These are phyloP conservation scores for Stylophora pistillata DNA, from an alignment of 64 coral and sea anemone genomes.

Conservation along the genomic window DNA sequence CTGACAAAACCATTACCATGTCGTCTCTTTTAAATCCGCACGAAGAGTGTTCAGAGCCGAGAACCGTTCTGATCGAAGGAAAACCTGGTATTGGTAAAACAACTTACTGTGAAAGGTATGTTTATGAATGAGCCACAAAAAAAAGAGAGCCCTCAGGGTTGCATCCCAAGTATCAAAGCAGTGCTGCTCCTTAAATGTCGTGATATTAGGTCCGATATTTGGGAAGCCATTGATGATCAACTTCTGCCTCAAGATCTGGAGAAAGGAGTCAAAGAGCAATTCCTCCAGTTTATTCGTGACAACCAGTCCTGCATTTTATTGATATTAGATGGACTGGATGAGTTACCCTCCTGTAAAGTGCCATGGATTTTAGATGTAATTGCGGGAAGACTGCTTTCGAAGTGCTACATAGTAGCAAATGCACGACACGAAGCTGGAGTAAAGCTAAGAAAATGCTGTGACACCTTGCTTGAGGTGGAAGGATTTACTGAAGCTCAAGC, in stretches of 20 bases:
- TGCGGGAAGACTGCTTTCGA: background rate
- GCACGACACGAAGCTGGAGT: constrained; percentile 3
- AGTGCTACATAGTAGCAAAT: background rate
- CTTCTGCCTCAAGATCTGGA: too few relatives aligned
- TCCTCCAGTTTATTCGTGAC: background rate
- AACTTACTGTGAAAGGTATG: constrained; percentile 36
- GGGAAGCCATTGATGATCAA: constrained; percentile 23
- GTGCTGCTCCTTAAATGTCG: constrained; percentile 41
- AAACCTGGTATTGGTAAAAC: constrained; percentile 51
- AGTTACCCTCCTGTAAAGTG: background rate
- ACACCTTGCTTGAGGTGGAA: constrained; percentile 39
- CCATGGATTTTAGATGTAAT: background rate
- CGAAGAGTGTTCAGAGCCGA: background rate
- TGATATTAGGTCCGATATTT: constrained; percentile 23
- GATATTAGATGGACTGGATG: constrained; percentile 44
- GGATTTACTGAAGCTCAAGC: constrained; percentile 4
- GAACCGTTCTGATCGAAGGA: constrained; percentile 56
- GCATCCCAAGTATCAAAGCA: background rate
- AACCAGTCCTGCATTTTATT: too few relatives aligned
- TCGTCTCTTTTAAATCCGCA: constrained; percentile 37
- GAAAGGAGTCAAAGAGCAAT: too few relatives aligned
- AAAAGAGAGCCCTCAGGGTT: background rate
- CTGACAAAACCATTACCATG: constrained; percentile 27
- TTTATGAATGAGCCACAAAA: constrained; percentile 43
- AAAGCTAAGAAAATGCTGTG: background rate